Evolutionary conservation across 2,888 invertebrate species (phyloP).

Genomic region (Eurois occulta): DNA sequence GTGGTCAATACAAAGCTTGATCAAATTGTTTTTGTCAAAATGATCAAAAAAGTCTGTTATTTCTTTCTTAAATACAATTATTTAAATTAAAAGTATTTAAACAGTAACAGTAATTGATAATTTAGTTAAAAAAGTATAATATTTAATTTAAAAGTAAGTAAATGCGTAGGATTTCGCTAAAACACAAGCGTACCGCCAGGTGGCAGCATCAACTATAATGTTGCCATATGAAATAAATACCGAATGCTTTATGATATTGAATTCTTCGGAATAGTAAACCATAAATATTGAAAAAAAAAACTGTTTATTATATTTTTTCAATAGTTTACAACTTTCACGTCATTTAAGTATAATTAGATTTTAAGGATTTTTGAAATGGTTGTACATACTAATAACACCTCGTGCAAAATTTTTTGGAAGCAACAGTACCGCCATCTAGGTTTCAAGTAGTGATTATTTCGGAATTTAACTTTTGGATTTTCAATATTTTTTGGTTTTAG

Average conservation of each 20-base stretch:
- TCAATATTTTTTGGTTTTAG: neutral
- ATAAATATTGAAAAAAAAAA: slow-evolving; percentile 16
- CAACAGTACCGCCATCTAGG: slow-evolving; percentile 22
- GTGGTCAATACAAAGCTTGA: slow-evolving; percentile 68
- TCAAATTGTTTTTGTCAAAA: neutral
- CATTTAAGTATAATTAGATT: rapidly evolving
- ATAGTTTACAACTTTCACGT: neutral
- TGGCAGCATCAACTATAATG: slow-evolving; percentile 56
- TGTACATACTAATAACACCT: neutral
- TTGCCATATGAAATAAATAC: slow-evolving; percentile 47
- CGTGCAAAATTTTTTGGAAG: too few species aligned
- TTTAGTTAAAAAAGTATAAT: rapidly evolving
- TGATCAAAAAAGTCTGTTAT: rapidly evolving
- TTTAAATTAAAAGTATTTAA: neutral
- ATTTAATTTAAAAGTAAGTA: slow-evolving; percentile 20
- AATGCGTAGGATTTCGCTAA: slow-evolving; percentile 10
- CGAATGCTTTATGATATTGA: neutral
- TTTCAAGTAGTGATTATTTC: neutral
- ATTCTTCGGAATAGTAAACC: slow-evolving; percentile 23
- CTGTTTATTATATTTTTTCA: neutral
- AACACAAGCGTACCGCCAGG: slow-evolving; percentile 45
- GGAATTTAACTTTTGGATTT: neutral
- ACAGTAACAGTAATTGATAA: rapidly evolving
- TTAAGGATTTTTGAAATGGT: too few species aligned
- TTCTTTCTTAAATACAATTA: rapidly evolving